Base-by-base conservation (phyloP, 2,888 invertebrate genomes). In the Stenodera caucasica region DNA sequence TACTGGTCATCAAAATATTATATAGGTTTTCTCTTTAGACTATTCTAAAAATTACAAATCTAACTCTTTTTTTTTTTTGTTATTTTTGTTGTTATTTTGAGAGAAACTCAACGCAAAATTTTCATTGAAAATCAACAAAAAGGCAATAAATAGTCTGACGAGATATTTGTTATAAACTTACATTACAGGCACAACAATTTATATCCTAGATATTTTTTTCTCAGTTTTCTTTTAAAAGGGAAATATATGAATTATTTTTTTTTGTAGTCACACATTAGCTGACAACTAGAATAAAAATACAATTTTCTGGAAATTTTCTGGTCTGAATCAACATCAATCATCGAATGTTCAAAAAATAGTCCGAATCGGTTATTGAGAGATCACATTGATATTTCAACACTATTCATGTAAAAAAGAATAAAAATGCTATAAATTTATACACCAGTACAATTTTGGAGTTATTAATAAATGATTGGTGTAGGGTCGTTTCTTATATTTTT, bases 1-100 rank as follows among this genome's bases (percentile, higher is more conserved):
- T 77, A 77, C 72, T 76, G 77, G 77, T 77, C 77, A 77, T 75
- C 76, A 78, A 78, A 78, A 78, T 78, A 78, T 77, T 68, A 67
- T 69, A 70, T 67, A 62, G 68, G 66, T 69, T 66, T 65, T 61
- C 67, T 67, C 12, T 26, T 40, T 32, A n/a, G 15, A 33, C 37
- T 64, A 63, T 62, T 66, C 65, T 70, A 67, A 67, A 68, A 60
- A 56, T 58, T 61, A 63, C 57, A 63, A 67, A 61, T 60, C 58
- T 57, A 57, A 61, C 62, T 62, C 61, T 66, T 60, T 6, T 7
- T 18, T 33, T 33, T 33, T 21, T 7, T 5, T 53, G 11, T 52
- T 2, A 12, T 53, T 32, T 33, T 15, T 52, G n/a, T n/a, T 8
- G 14, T 3, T 6, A 1, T 6, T 4, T 14, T 3, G 12, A 15